These are phyloP conservation scores for Oreochromis tanganicae DNA, from an alignment of 2,113 vertebrate genomes.

Conservation along the genomic window DNA sequence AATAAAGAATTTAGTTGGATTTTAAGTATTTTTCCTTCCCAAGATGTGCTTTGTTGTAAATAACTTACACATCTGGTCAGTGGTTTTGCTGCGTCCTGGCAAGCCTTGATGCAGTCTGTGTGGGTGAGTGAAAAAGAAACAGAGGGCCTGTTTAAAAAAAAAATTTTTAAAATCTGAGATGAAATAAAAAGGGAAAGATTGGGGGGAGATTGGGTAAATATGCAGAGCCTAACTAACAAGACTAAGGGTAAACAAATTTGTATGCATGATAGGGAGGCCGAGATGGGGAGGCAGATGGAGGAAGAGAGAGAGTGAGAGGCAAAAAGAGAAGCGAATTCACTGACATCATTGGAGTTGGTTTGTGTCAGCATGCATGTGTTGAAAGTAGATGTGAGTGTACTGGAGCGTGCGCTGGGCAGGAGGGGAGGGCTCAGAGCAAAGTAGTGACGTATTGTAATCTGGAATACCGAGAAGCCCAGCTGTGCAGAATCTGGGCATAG, in stretches of 20 bases:
- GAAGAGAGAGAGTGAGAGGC: background rate
- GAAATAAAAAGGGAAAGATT: background rate
- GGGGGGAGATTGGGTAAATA: slow-evolving; percentile 20
- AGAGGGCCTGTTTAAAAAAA: background rate
- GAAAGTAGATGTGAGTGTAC: slow-evolving; percentile 52
- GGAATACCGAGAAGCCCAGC: slow-evolving; percentile 73
- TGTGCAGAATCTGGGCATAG: slow-evolving; percentile 69
- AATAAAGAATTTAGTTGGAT: slow-evolving; percentile 22
- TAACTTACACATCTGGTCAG: slow-evolving; percentile 49
- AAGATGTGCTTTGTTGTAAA: slow-evolving; percentile 31
- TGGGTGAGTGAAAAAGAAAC: background rate
- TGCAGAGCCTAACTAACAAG: slow-evolving; percentile 36
- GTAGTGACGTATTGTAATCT: slow-evolving; percentile 74
- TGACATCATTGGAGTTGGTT: slow-evolving; percentile 61
- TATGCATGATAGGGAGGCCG: slow-evolving; percentile 27
- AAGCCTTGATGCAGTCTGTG: slow-evolving; percentile 10
- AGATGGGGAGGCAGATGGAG: slow-evolving; percentile 41
- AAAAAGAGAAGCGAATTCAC: slow-evolving; percentile 15
- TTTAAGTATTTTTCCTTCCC: slow-evolving; percentile 5
- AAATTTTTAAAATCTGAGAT: background rate
- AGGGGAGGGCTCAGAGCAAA: slow-evolving; percentile 33
- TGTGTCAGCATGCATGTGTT: slow-evolving; percentile 55
- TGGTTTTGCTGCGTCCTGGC: slow-evolving; percentile 25
- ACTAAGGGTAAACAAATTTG: slow-evolving; percentile 35
- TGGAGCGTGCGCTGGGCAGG: slow-evolving; percentile 28